Base-by-base conservation (phyloP, 2,888 invertebrate species). In the Oxystoma pomonae region DNA sequence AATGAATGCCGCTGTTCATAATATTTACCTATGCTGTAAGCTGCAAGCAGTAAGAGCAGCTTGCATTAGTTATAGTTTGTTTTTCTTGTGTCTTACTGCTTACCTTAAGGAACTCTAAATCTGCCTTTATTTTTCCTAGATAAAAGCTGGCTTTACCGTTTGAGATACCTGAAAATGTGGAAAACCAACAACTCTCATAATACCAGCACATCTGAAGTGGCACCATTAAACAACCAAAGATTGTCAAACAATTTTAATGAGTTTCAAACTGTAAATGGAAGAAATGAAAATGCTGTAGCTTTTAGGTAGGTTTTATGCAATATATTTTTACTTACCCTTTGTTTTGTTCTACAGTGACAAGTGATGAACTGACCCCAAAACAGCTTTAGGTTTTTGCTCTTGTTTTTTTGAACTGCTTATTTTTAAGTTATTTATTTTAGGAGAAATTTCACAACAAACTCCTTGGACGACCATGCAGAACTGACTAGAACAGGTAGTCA, bases 71-170 rank as follows among this genome's bases (percentile, higher is more conserved):
- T n/a, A n/a, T n/a, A n/a, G n/a, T n/a, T n/a, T n/a, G n/a, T n/a
- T n/a, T n/a, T n/a, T n/a, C n/a, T n/a, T n/a, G n/a, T n/a, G n/a
- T n/a, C n/a, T n/a, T n/a, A n/a, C n/a, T n/a, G n/a, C n/a, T n/a
- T n/a, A n/a, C n/a, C n/a, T n/a, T n/a, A n/a, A n/a, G n/a, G n/a
- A n/a, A n/a, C n/a, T n/a, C n/a, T n/a, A n/a, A n/a, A n/a, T n/a
- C n/a, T n/a, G n/a, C n/a, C n/a, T n/a, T n/a, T n/a, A n/a, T n/a
- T n/a, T n/a, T n/a, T n/a, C n/a, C n/a, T n/a, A 35, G 35, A 12
- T 20, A 70, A 68, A 62, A 73, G 61, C 57, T 73, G 73, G 71
- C 63, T 73, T 19, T 69, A 67, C 55, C 70, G 71, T 55, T 62
- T 74, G n/a, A 69, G 64, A 57, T 67, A 69, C 53, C 61, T 74